Evolutionary conservation across 2,797 vertebrate species (phyloP), one percentile per base, ranked within the genome.

Genomic region (Triplophysa bombifrons): DNA sequence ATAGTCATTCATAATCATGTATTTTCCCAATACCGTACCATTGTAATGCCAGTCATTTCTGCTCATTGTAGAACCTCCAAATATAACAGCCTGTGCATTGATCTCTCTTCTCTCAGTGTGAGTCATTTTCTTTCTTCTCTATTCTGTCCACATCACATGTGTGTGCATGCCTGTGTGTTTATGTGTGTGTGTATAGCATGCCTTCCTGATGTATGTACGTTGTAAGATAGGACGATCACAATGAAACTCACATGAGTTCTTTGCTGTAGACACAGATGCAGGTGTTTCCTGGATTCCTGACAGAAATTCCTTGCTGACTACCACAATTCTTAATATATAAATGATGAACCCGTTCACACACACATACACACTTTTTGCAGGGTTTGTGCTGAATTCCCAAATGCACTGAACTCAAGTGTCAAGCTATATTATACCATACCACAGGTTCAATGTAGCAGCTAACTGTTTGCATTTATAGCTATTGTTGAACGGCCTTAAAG

Each of bases 211-310:
- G 81, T 63, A 71, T 84, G 80, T 91, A 88, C 87, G 78, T 88
- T 87, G 44, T 78, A 76, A 56, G 86, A 83, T 88, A 91, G 91
- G 85, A 86, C 82, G 63, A 72, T 68, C 81, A 90, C 92, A 94
- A 93, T 93, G 75, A 90, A 79, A 75, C 19, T 80, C 83, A 85
- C 84, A 6, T 55, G 82, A 72, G 65, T 72, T 63, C 81, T 82
- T 46, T 51, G 61, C 67, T 34, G 58, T 80, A 82, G 77, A 6
- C 81, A 84, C 48, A 80, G 81, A 85, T 34, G 66, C 93, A 93
- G 93, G 92, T 93, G 93, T 88, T 92, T 94, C 93, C 93, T 93
- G 90, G 67, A 83, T 75, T 86, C 81, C 69, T 71, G 76, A 78
- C 41, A 65, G 13, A 80, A 81, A 83, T 80, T 80, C 71, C 72